Evolutionary conservation across 37 sponge, comb jelly and placozoan genomes (phyloP).

Genomic region (Chondrilla cf. caribensis): DNA sequence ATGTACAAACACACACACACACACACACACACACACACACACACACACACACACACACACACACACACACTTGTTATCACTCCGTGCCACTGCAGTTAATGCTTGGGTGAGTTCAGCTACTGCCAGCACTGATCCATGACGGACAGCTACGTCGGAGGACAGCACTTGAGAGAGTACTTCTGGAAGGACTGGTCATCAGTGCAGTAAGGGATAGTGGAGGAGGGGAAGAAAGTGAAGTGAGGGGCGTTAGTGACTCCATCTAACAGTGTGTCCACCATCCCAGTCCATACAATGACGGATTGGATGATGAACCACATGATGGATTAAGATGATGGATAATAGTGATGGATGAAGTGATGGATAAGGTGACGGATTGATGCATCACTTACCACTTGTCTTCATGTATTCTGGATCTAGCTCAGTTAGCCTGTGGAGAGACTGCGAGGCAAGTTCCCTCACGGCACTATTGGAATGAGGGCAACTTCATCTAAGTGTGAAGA

Average conservation of each 20-base stretch:
- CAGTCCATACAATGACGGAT: too few species aligned
- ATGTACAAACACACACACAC: too few species aligned
- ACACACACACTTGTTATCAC: too few species aligned
- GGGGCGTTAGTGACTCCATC: too few species aligned
- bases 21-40: too few species aligned
- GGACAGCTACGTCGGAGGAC: conserved; percentile 62
- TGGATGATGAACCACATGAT: too few species aligned
- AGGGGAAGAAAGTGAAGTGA: conserved; percentile 52
- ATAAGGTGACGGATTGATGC: conserved; percentile 12
- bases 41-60: too few species aligned
- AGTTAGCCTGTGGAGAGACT: conserved; percentile 76
- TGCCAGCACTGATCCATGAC: conserved; percentile 86
- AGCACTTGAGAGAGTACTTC: conserved; percentile 52
- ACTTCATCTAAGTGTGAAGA: not conserved
- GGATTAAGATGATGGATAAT: too few species aligned
- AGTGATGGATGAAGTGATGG: too few species aligned
- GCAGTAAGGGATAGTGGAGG: too few species aligned
- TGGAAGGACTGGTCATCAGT: conserved; percentile 45
- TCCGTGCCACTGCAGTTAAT: not conserved
- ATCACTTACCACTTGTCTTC: conserved; percentile 33
- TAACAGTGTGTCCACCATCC: too few species aligned
- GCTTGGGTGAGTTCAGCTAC: conserved; percentile 55
- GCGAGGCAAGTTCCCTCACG: conserved; percentile 65
- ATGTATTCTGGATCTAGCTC: conserved; percentile 51
- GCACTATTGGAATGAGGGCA: conserved; percentile 29